Conservation (phyloP, 2,113 vertebrate species). For the Penelope pileata region DNA sequence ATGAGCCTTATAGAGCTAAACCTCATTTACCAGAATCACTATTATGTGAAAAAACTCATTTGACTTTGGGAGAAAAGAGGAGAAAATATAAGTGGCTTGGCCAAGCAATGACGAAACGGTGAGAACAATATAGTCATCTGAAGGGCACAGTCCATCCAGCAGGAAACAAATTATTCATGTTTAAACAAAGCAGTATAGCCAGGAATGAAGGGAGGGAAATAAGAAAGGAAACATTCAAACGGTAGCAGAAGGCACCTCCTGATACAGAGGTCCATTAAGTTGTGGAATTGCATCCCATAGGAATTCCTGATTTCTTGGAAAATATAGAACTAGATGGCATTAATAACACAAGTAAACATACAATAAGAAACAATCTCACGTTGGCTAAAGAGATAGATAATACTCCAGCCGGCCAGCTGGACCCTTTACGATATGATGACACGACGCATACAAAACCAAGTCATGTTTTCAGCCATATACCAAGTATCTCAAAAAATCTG, state of each 20-base stretch:
- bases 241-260: slow-evolving; percentile 44
- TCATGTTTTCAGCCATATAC: background rate
- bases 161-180: slow-evolving; percentile 34
- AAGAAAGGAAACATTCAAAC: slow-evolving; percentile 50
- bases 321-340: background rate
- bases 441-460: slow-evolving; percentile 1
- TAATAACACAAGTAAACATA: slow-evolving; percentile 9
- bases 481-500: background rate
- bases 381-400: slow-evolving; percentile 39
- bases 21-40: slow-evolving; percentile 54
- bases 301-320: slow-evolving; percentile 43
- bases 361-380: slow-evolving; percentile 25
- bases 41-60: slow-evolving; percentile 53
- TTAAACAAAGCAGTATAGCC: slow-evolving; percentile 47
- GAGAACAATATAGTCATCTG: slow-evolving; percentile 53
- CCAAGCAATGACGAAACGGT: slow-evolving; percentile 9
- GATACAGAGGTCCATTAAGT: slow-evolving; percentile 45
- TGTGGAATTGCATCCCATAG: slow-evolving; percentile 28
- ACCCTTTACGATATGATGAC: background rate
- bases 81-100: slow-evolving; percentile 51
- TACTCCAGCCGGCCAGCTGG: background rate
- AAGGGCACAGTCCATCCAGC: slow-evolving; percentile 27
- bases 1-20: slow-evolving; percentile 34
- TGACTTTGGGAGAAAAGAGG: slow-evolving; percentile 56
- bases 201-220: slow-evolving; percentile 20